These are phyloP conservation scores for Cheirogaleus major DNA, from an alignment of 2,797 vertebrate species.

Conservation along the genomic window DNA sequence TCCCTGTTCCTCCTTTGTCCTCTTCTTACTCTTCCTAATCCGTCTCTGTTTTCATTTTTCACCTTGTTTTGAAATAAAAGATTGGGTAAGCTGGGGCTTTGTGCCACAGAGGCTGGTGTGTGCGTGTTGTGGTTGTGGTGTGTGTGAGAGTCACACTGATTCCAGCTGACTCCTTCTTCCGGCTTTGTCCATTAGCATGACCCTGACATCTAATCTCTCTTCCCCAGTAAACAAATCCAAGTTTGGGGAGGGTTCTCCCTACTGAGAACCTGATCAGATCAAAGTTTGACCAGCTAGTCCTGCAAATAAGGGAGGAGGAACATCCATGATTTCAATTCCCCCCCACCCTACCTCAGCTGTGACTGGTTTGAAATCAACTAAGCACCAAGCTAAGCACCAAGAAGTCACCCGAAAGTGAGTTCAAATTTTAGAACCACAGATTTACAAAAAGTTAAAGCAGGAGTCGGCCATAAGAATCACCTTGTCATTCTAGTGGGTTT, in stretches of 20 bases:
- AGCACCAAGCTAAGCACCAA: background rate
- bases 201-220: background rate
- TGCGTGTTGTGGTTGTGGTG: background rate
- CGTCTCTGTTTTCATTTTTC: background rate
- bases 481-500: background rate
- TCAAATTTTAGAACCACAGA: background rate
- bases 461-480: background rate
- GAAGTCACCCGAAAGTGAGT: background rate
- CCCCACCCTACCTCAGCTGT: background rate
- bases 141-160: background rate
- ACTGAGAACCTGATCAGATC: background rate
- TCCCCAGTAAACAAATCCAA: background rate
- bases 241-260: background rate
- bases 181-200: background rate
- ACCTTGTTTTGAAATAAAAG: background rate
- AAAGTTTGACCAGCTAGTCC: background rate
- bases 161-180: background rate
- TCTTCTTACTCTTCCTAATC: background rate
- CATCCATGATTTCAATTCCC: background rate
- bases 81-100: background rate
- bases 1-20: background rate
- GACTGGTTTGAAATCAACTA: background rate
- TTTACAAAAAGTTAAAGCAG: background rate
- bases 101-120: background rate
- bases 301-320: background rate